phyloP scores from a whole-genome alignment of 2,797 vertebrate species.

The Sebastes oblongus region DNA sequence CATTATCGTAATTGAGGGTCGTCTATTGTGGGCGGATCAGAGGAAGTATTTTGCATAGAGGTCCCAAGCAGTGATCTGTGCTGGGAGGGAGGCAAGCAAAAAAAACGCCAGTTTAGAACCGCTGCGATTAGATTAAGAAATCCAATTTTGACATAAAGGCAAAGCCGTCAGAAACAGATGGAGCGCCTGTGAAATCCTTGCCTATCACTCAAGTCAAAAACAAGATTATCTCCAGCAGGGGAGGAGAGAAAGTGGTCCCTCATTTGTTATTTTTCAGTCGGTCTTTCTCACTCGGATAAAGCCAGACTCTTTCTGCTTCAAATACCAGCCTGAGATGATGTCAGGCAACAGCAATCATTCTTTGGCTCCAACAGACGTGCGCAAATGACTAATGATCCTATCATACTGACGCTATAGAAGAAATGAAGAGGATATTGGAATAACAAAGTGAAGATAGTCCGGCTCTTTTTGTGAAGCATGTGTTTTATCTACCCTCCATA shows the following conservation, averaged over 20 bases:
- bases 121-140: conserved; percentile 71
- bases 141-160: conserved; percentile 72
- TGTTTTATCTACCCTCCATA: conserved; percentile 57
- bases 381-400: conserved; percentile 72
- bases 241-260: conserved; percentile 31
- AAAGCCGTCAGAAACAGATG: conserved; percentile 73
- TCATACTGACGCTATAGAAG: conserved; percentile 54
- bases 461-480: conserved; percentile 53
- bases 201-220: conserved; percentile 76
- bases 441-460: conserved; percentile 67
- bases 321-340: conserved; percentile 62
- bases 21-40: conserved; percentile 46
- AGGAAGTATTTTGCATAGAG: conserved; percentile 37
- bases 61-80: conserved; percentile 27
- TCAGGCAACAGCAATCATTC: conserved; percentile 67
- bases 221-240: conserved; percentile 69
- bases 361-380: conserved; percentile 47
- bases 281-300: conserved; percentile 58
- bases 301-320: conserved; percentile 49
- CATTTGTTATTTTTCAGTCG: conserved; percentile 61
- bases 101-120: conserved; percentile 46
- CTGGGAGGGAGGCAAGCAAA: conserved; percentile 25
- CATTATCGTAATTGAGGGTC: conserved; percentile 61
- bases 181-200: conserved; percentile 65
- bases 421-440: conserved; percentile 70